A percentile compares a stretch with the other conserved stretches of the same genome.
phyloP scores from a whole-genome alignment of 1,140 invertebrate genomes.

The Agrypnia vestita region DNA sequence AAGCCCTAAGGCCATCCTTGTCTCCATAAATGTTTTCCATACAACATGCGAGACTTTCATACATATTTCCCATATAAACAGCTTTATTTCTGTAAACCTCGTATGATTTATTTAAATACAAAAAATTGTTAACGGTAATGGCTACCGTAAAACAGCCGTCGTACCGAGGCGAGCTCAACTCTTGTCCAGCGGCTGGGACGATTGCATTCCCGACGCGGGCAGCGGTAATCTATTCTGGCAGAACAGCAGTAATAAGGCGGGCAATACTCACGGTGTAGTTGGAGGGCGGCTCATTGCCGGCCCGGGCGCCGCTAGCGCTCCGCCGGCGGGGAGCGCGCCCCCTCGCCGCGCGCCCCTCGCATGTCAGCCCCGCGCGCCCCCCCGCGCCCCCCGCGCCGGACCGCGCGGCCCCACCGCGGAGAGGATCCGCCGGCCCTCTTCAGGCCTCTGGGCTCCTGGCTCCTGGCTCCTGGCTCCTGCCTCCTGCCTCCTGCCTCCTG shows the following conservation, averaged over 20 bases:
- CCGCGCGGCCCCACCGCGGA: not conserved
- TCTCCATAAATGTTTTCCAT: too few relatives aligned
- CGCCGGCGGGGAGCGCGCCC: constrained; percentile 69
- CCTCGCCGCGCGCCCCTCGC: constrained; percentile 56
- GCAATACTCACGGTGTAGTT: constrained; percentile 71
- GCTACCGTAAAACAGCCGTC: too few relatives aligned
- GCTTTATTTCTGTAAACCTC: too few relatives aligned
- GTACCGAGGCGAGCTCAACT: too few relatives aligned
- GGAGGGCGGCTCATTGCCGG: constrained; percentile 72
- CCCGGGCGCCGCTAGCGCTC: constrained; percentile 67
- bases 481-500: too few relatives aligned
- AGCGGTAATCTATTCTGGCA: not conserved
- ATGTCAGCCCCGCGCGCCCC: constrained; percentile 63
- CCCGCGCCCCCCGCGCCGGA: constrained; percentile 54
- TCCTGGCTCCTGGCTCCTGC: too few relatives aligned
- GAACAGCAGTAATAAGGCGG: not conserved
- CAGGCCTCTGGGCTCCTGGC: too few relatives aligned
- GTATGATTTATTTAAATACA: too few relatives aligned
- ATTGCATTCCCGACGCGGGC: not conserved
- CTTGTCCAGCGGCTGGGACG: not conserved
- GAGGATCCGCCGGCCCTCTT: not conserved
- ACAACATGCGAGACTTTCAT: too few relatives aligned
- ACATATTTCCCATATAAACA: too few relatives aligned
- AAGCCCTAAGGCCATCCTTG: too few relatives aligned
- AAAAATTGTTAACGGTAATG: too few relatives aligned